Evolutionary conservation across 2,797 vertebrate species (phyloP), one percentile per base, ranked within the genome.

Genomic region (Ciconia nigra): DNA sequence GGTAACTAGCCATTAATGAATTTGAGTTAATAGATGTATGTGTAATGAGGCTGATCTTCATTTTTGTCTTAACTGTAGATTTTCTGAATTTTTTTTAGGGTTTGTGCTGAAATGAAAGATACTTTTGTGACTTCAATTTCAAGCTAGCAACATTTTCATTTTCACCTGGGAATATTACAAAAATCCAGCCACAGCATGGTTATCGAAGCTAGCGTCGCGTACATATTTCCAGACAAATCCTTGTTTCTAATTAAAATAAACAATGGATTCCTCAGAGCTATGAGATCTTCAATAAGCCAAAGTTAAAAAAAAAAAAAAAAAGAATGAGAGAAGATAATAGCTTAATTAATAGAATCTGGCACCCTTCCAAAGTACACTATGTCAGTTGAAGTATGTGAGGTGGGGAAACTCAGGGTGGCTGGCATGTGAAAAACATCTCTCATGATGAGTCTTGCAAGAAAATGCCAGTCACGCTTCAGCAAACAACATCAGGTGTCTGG

Each of bases 301-400:
- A 88, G 91, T 66, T 46, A 70, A 70, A 57, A 86, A 59, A 31
- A 14, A 77, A 42, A 42, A 41, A 49, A 35, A 29, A 13, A 15
- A 19, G 5, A 58, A 39, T 0, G n/a, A 63, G 44, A 46, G 83
- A 87, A 98, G 98, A 98, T 97, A 98, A 98, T 98, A 98, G 97
- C 76, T 97, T 98, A 98, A 98, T 98, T 98, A 98, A 97, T 93
- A 97, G 96, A 97, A 82, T 9, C 93, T 98, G 98, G 98, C 97
- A 1, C 72, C 74, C 31, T 65, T 97, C 98, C 98, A 98, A 97
- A 94, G 94, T 74, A 98, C 81, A 96, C 96, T 33, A 9, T 94
- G 96, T 96, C 97, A 94, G 97, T 95, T 97, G 95, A 97, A 96
- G 96, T 63, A 97, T 94, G 96, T 70, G 96, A 90, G 95, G 96